These are phyloP conservation scores for Virgularia gustaviana DNA, from an alignment of 92 coral and sea anemone species.

Conservation along the genomic window DNA sequence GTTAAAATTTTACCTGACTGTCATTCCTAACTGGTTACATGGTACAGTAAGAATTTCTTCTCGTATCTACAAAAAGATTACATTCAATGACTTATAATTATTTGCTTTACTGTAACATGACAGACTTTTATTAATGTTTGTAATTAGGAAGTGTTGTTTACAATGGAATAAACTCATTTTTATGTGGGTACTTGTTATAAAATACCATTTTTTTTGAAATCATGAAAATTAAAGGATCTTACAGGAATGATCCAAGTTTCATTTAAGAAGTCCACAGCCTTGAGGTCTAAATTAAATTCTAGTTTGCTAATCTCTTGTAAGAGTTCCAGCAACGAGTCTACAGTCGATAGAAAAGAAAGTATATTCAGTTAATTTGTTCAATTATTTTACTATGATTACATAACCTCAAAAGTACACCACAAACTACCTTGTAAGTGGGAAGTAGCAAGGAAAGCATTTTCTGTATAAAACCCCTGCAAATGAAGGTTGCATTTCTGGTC, in stretches of 20 bases:
- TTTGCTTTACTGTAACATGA: too few species aligned
- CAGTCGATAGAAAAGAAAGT: too few species aligned
- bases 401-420: too few species aligned
- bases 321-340: constrained; percentile 34
- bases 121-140: too few species aligned
- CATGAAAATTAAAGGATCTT: too few species aligned
- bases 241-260: constrained; percentile 31
- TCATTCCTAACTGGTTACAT: constrained; percentile 28
- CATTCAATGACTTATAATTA: too few species aligned
- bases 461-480: constrained; percentile 14
- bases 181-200: neutral
- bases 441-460: constrained; percentile 18
- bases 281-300: constrained; percentile 26
- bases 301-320: constrained; percentile 30
- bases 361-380: too few species aligned
- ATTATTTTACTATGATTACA: too few species aligned
- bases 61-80: constrained; percentile 17
- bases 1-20: constrained; percentile 27
- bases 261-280: constrained; percentile 34
- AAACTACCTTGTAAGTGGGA: constrained; percentile 31
- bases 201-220: neutral
- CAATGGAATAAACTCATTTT: too few species aligned
- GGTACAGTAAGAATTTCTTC: constrained; percentile 33
- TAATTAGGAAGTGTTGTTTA: neutral
- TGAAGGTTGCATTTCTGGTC: too few species aligned